Evolutionary conservation across 2,888 invertebrate genomes (phyloP).

Genomic region (Nymphalis c-album): DNA sequence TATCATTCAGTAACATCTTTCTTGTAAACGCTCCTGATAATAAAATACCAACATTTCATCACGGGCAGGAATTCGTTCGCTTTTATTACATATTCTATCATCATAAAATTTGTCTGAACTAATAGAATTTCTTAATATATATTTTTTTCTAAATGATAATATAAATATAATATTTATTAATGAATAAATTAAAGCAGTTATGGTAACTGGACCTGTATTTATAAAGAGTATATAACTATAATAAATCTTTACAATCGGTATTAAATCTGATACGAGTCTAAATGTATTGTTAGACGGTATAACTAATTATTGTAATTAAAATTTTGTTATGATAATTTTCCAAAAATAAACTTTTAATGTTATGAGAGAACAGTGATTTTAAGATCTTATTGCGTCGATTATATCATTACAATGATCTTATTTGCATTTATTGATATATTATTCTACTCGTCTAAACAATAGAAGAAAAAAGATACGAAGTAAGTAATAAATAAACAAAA

Average conservation of each 20-base stretch:
- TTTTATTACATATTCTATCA: not conserved
- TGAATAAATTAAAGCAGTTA: too few species aligned
- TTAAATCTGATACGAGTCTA: too few species aligned
- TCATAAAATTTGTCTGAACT: not conserved
- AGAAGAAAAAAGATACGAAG: too few species aligned
- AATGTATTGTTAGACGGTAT: not conserved
- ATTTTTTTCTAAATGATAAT: not conserved
- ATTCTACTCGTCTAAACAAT: too few species aligned
- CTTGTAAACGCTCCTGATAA: slow-evolving; percentile 16
- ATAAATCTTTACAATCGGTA: too few species aligned
- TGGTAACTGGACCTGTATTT: too few species aligned
- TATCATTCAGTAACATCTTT: slow-evolving; percentile 17
- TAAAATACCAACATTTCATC: slow-evolving; percentile 25
- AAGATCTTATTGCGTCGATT: too few species aligned
- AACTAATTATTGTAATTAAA: not conserved
- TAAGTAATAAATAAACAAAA: too few species aligned
- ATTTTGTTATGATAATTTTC: not conserved
- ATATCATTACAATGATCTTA: too few species aligned
- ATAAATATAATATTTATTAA: not conserved
- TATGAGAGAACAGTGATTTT: not conserved
- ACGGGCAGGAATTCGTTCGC: slow-evolving; percentile 5
- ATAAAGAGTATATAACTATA: too few species aligned
- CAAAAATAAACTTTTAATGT: not conserved
- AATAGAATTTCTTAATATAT: not conserved
- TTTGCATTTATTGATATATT: too few species aligned